Conservation (phyloP, 2,888 invertebrate species). For the Panopea generosa region DNA sequence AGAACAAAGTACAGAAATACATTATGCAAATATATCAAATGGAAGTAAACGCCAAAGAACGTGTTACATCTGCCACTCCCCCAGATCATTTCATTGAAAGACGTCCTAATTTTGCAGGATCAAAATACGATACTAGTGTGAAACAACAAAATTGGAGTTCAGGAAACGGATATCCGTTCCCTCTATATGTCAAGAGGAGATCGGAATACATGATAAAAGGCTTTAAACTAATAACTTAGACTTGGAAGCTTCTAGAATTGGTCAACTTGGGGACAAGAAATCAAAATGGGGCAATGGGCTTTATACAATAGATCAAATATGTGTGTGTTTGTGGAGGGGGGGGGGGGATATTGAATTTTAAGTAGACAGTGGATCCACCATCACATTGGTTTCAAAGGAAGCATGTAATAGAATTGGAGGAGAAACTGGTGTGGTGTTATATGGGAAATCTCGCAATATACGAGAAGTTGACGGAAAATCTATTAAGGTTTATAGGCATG, state of each 20-base stretch:
- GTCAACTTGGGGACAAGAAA: too few relatives aligned
- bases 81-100: conserved; percentile 17
- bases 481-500: conserved; percentile 8
- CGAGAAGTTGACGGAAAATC: conserved; percentile 18
- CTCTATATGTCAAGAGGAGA: conserved; percentile 33
- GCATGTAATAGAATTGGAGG: conserved; percentile 8
- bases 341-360: not conserved
- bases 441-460: not conserved
- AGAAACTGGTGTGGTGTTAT: not conserved
- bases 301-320: not conserved
- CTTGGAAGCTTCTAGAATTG: too few relatives aligned
- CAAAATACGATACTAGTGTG: too few relatives aligned
- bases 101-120: conserved; percentile 9
- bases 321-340: too few relatives aligned
- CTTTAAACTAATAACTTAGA: too few relatives aligned
- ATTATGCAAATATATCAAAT: not conserved
- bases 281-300: conserved; percentile 21
- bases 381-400: conserved; percentile 36
- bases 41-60: not conserved
- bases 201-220: not conserved
- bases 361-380: conserved; percentile 42
- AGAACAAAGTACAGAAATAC: too few relatives aligned
- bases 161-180: conserved; percentile 28
- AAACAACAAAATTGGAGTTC: not conserved
- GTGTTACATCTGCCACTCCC: conserved; percentile 18